Evolutionary conservation across 2,113 vertebrate species (phyloP).

Genomic region (Datnioides undecimradiatus): DNA sequence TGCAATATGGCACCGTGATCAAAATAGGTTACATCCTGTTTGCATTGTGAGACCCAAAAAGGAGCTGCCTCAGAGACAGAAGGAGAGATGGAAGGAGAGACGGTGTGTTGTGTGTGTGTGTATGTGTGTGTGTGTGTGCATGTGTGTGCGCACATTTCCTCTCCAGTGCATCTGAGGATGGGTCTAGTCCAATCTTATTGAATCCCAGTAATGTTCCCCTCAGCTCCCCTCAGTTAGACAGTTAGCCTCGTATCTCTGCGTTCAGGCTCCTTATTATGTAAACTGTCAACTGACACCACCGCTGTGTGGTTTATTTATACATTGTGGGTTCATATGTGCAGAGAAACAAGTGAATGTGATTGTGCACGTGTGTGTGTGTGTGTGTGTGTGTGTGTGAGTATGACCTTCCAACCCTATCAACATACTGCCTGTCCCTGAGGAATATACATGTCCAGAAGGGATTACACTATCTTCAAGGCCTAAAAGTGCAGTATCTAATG

Average conservation of each 20-base stretch:
- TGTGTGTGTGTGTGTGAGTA: not conserved
- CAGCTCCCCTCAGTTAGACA: slow-evolving; percentile 62
- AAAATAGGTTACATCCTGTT: slow-evolving; percentile 86
- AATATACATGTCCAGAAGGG: slow-evolving; percentile 53
- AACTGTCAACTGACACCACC: slow-evolving; percentile 66
- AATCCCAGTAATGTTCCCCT: slow-evolving; percentile 68
- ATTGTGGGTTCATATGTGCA: slow-evolving; percentile 48
- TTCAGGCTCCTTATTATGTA: slow-evolving; percentile 68
- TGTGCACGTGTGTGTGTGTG: not conserved
- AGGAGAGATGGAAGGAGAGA: slow-evolving; percentile 39
- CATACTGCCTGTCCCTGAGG: slow-evolving; percentile 59
- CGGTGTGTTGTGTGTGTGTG: slow-evolving; percentile 33
- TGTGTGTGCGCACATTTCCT: slow-evolving; percentile 40
- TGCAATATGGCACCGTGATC: slow-evolving; percentile 85
- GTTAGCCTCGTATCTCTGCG: slow-evolving; percentile 59
- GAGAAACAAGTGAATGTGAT: slow-evolving; percentile 25
- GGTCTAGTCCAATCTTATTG: slow-evolving; percentile 69
- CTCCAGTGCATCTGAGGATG: slow-evolving; percentile 61
- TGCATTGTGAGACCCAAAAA: slow-evolving; percentile 77
- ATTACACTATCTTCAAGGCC: slow-evolving; percentile 56
- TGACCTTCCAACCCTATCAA: slow-evolving; percentile 72
- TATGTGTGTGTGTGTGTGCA: not conserved
- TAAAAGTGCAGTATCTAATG: slow-evolving; percentile 24
- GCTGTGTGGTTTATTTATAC: slow-evolving; percentile 57
- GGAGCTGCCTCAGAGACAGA: slow-evolving; percentile 62